A percentile compares a stretch with the other conserved stretches of the same genome.
Evolutionary conservation across 2,888 invertebrate species (phyloP).

Genomic region (Serrognathus titanus): DNA sequence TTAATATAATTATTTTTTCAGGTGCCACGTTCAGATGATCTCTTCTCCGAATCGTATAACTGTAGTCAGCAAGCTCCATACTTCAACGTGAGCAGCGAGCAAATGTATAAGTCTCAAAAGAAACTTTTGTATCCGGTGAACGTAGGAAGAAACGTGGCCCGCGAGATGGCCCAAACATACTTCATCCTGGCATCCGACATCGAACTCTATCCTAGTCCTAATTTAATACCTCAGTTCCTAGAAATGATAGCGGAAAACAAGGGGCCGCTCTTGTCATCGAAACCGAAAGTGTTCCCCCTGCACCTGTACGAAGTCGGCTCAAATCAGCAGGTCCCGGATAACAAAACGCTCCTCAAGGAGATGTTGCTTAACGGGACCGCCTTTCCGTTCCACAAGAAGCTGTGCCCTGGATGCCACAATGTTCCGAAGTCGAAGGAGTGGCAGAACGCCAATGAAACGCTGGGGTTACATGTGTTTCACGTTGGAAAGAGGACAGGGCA

Average conservation of each 20-base stretch:
- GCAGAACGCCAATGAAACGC: conserved; percentile 70
- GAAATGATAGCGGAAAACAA: conserved; percentile 77
- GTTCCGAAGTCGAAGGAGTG: conserved; percentile 83
- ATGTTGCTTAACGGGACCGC: conserved; percentile 77
- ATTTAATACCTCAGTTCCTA: conserved; percentile 74
- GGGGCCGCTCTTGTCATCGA: conserved; percentile 59
- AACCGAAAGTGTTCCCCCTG: conserved; percentile 77
- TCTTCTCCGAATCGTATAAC: conserved; percentile 64
- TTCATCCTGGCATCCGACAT: conserved; percentile 85
- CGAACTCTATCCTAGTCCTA: conserved; percentile 85
- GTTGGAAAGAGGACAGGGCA: conserved; percentile 77
- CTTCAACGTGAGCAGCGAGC: conserved; percentile 59
- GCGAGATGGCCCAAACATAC: conserved; percentile 77
- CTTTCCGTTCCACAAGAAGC: conserved; percentile 87
- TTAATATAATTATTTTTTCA: conserved; percentile 35
- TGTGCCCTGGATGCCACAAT: conserved; percentile 86
- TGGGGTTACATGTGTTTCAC: conserved; percentile 75
- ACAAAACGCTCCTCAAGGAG: conserved; percentile 63
- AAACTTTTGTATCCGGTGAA: conserved; percentile 86
- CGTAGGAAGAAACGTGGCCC: conserved; percentile 84
- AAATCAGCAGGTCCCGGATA: conserved; percentile 63
- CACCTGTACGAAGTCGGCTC: conserved; percentile 83
- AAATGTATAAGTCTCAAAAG: conserved; percentile 75
- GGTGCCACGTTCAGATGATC: conserved; percentile 65
- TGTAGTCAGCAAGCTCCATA: conserved; percentile 71